A percentile compares a stretch with the other conserved stretches of the same genome.
Conservation (phyloP, 2,888 invertebrate genomes). For the Alcis repandata region DNA sequence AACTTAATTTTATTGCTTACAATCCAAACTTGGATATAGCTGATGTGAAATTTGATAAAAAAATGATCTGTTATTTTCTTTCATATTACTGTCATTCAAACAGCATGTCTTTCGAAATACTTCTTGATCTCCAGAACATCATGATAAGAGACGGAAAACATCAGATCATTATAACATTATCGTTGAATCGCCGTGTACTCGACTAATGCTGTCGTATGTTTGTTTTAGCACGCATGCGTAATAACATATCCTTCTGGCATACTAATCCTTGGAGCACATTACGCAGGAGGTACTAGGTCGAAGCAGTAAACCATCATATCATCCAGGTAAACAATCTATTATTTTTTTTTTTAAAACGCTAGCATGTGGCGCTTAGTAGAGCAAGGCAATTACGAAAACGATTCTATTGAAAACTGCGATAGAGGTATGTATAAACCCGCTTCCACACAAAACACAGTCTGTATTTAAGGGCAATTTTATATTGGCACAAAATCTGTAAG, state of each 20-base stretch:
- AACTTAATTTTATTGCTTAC: constrained; percentile 67
- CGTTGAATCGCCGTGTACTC: constrained; percentile 61
- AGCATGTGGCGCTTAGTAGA: constrained; percentile 58
- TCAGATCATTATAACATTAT: constrained; percentile 58
- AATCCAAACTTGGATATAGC: constrained; percentile 58
- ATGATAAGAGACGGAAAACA: constrained; percentile 52
- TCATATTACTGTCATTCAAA: constrained; percentile 24
- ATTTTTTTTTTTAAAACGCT: constrained; percentile 45
- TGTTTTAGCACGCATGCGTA: constrained; percentile 87
- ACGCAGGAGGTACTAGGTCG: constrained; percentile 70
- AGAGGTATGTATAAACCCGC: constrained; percentile 66
- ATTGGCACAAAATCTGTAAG: constrained; percentile 49
- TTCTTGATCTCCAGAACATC: constrained; percentile 7
- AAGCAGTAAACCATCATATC: constrained; percentile 60
- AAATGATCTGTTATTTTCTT: constrained; percentile 57
- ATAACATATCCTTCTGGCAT: constrained; percentile 87
- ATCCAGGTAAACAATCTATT: constrained; percentile 71
- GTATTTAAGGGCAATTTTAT: background rate
- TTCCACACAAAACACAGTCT: constrained; percentile 40
- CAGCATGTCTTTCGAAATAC: constrained; percentile 15
- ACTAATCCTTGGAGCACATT: constrained; percentile 82
- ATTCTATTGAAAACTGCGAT: constrained; percentile 38
- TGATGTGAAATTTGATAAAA: constrained; percentile 55
- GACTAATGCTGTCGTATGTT: constrained; percentile 84
- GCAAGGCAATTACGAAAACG: constrained; percentile 48